Conservation (phyloP, 2,797 vertebrate species). For the Lagorchestes hirsutus region DNA sequence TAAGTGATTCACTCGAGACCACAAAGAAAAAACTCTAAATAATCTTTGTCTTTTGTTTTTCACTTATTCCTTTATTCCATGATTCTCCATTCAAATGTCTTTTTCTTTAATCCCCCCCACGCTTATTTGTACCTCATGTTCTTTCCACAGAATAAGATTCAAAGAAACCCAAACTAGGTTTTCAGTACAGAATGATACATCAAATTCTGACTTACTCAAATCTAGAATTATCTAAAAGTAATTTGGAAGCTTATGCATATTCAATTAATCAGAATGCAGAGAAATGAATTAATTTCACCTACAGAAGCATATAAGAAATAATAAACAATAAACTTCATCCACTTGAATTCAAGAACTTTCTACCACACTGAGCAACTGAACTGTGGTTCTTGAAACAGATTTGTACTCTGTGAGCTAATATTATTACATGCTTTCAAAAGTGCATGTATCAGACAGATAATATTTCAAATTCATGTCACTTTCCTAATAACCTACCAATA, state of each 20-base stretch:
- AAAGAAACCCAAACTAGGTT: conserved; percentile 43
- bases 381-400: not conserved
- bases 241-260: conserved; percentile 32
- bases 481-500: conserved; percentile 47
- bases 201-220: not conserved
- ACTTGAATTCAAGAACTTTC: not conserved
- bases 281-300: conserved; percentile 25
- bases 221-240: not conserved
- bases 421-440: conserved; percentile 20
- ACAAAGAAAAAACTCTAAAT: not conserved
- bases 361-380: conserved; percentile 20
- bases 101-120: not conserved
- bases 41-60: not conserved
- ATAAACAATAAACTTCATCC: conserved; percentile 1
- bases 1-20: conserved; percentile 7
- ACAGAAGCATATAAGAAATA: conserved; percentile 56
- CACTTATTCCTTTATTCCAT: not conserved
- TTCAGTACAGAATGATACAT: not conserved
- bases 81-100: conserved; percentile 18
- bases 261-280: conserved; percentile 26
- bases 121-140: not conserved
- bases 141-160: not conserved
- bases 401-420: conserved; percentile 19
- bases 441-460: not conserved
- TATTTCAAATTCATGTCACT: conserved; percentile 36